Conservation (phyloP, 2,888 invertebrate species). For the Mimumesa dahlbomi region DNA sequence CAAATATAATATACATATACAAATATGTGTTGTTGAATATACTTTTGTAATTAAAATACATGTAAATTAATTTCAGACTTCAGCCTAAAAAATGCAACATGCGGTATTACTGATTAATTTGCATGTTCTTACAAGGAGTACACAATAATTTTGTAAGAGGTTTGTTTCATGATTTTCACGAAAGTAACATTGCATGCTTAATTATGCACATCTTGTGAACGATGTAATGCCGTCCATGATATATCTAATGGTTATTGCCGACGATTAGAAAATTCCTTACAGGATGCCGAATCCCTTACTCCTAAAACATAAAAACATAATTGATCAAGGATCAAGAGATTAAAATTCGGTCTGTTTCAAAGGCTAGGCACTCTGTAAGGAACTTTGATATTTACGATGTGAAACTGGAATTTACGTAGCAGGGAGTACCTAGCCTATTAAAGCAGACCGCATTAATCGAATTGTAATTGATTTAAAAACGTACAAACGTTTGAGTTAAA, state of each 20-base stretch:
- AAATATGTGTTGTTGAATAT: slow-evolving; percentile 42
- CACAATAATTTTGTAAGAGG: no score
- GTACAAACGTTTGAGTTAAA: not conserved
- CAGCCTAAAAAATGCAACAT: no score
- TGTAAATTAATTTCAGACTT: not conserved
- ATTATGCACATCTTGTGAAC: slow-evolving; percentile 15
- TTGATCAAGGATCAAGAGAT: slow-evolving; percentile 40
- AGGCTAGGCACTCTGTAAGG: slow-evolving; percentile 77
- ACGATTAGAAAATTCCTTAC: slow-evolving; percentile 74
- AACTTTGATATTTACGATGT: slow-evolving; percentile 59
- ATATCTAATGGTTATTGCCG: slow-evolving; percentile 33
- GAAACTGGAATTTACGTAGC: slow-evolving; percentile 48
- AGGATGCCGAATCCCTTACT: slow-evolving; percentile 76
- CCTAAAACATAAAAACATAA: slow-evolving; percentile 74
- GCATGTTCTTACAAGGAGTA: no score
- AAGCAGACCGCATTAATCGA: slow-evolving; percentile 69
- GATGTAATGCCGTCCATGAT: slow-evolving; percentile 9
- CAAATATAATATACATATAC: slow-evolving; percentile 39
- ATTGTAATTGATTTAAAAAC: not conserved
- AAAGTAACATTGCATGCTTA: no score
- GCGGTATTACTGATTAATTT: no score
- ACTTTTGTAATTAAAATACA: not conserved
- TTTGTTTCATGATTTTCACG: no score
- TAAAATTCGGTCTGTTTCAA: slow-evolving; percentile 68
- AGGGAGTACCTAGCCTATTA: slow-evolving; percentile 73